Conservation (phyloP, 2,888 invertebrate species). For the Priapulus caudatus region DNA sequence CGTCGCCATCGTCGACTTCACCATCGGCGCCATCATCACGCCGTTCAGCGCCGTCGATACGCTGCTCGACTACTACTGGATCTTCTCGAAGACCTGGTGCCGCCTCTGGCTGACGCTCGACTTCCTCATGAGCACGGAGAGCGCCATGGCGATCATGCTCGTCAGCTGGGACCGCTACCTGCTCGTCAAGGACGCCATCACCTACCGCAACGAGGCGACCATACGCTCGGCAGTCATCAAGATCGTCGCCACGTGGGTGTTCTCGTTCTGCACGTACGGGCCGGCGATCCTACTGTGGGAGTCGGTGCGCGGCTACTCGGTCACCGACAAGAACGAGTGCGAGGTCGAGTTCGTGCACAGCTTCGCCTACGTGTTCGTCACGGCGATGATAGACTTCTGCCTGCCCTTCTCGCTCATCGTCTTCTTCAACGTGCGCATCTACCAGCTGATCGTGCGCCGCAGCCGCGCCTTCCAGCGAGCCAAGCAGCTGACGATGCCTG, state of each 20-base stretch:
- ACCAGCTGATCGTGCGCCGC: slow-evolving; percentile 24
- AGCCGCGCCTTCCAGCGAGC: too few relatives aligned
- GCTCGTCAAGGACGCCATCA: too few relatives aligned
- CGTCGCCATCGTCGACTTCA: too few relatives aligned
- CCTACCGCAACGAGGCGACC: slow-evolving; percentile 22
- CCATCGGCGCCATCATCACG: too few relatives aligned
- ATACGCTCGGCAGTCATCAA: slow-evolving; percentile 16
- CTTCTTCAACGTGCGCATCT: slow-evolving; percentile 22
- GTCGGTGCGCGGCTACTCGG: slow-evolving; percentile 23
- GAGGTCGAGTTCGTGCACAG: slow-evolving; percentile 26
- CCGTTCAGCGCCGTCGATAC: too few relatives aligned
- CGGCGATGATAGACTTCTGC: slow-evolving; percentile 24
- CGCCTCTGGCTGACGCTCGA: slow-evolving; percentile 24
- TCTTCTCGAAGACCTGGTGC: slow-evolving; percentile 24
- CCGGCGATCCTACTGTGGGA: slow-evolving; percentile 27
- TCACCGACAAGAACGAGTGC: slow-evolving; percentile 22
- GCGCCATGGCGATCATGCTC: slow-evolving; percentile 23
- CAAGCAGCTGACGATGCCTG: too few relatives aligned
- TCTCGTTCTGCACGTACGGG: slow-evolving; percentile 22
- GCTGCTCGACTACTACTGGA: too few relatives aligned
- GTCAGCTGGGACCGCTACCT: slow-evolving; percentile 25
- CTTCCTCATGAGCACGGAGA: slow-evolving; percentile 24
- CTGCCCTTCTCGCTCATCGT: slow-evolving; percentile 22
- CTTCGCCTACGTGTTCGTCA: slow-evolving; percentile 20
- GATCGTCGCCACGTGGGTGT: slow-evolving; percentile 22